Conservation (phyloP, 2,113 vertebrate species). For the Caranx melampygus region DNA sequence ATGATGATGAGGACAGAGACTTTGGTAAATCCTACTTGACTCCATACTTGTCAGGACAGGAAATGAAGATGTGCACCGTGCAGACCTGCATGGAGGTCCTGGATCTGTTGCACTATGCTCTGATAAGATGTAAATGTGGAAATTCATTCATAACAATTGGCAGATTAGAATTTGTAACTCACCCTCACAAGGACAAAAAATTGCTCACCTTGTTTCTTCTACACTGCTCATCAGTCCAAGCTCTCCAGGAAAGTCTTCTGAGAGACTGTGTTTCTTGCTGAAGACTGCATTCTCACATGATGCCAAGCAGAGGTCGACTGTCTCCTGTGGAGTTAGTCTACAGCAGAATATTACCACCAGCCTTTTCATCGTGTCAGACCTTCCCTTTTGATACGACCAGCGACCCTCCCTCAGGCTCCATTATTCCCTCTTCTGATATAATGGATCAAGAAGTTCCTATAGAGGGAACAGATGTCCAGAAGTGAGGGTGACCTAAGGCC, state of each 20-base stretch:
- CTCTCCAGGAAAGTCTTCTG: slow-evolving; percentile 16
- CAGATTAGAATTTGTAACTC: neutral
- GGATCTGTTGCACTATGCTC: neutral
- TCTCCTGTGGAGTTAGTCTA: slow-evolving; percentile 55
- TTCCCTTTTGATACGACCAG: slow-evolving; percentile 21
- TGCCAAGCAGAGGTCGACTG: slow-evolving; percentile 41
- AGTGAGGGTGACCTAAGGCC: slow-evolving; percentile 46
- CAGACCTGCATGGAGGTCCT: neutral
- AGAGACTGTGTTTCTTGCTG: slow-evolving; percentile 34
- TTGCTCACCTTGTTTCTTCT: neutral
- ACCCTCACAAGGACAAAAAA: slow-evolving; percentile 29
- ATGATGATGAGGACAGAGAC: too few relatives aligned
- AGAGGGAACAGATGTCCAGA: slow-evolving; percentile 68
- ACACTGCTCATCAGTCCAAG: neutral
- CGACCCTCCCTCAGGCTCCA: slow-evolving; percentile 57
- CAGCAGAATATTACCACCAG: slow-evolving; percentile 18
- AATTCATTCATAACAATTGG: neutral
- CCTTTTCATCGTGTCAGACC: slow-evolving; percentile 35
- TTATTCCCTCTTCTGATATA: slow-evolving; percentile 64
- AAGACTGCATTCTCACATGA: slow-evolving; percentile 36
- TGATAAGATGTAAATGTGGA: neutral
- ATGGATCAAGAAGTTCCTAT: slow-evolving; percentile 64
- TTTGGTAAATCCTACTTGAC: too few relatives aligned
- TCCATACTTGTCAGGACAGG: too few relatives aligned
- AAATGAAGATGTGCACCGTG: too few relatives aligned